Evolutionary conservation across 2,888 invertebrate species (phyloP).

Genomic region (Xylota segnis): DNA sequence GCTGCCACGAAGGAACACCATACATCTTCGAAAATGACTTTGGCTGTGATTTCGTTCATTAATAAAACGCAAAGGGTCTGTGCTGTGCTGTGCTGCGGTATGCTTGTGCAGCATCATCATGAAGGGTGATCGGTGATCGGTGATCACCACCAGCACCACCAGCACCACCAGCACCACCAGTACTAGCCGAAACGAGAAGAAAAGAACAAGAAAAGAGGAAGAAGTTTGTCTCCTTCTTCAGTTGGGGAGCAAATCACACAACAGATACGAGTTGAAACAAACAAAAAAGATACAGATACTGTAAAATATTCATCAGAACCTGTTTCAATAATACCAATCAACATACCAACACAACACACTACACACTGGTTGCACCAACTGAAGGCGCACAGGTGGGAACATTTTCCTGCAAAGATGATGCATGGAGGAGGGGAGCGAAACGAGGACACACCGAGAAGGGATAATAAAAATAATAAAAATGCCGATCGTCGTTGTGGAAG

Average conservation of each 20-base stretch:
- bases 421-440: neutral
- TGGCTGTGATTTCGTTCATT: conserved; percentile 75
- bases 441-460: conserved; percentile 27
- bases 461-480: conserved; percentile 70
- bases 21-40: conserved; percentile 73
- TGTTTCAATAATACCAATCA: conserved; percentile 77
- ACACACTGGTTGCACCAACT: conserved; percentile 41
- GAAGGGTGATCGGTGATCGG: conserved; percentile 54
- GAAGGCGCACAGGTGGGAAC: conserved; percentile 76
- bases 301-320: conserved; percentile 76
- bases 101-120: conserved; percentile 5
- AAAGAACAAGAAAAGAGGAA: conserved; percentile 6
- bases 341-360: conserved; percentile 75
- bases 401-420: conserved; percentile 55
- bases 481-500: conserved; percentile 47
- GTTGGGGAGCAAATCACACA: conserved; percentile 57
- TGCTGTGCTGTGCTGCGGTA: no score
- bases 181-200: conserved; percentile 4
- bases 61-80: conserved; percentile 74
- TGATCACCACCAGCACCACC: conserved; percentile 42
- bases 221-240: conserved; percentile 38
- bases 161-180: neutral
- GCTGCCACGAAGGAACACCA: conserved; percentile 63
- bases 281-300: conserved; percentile 59
- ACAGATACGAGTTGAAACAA: conserved; percentile 25